These are phyloP conservation scores for Campoplex nolae DNA, from an alignment of 2,888 invertebrate genomes.

Conservation along the genomic window DNA sequence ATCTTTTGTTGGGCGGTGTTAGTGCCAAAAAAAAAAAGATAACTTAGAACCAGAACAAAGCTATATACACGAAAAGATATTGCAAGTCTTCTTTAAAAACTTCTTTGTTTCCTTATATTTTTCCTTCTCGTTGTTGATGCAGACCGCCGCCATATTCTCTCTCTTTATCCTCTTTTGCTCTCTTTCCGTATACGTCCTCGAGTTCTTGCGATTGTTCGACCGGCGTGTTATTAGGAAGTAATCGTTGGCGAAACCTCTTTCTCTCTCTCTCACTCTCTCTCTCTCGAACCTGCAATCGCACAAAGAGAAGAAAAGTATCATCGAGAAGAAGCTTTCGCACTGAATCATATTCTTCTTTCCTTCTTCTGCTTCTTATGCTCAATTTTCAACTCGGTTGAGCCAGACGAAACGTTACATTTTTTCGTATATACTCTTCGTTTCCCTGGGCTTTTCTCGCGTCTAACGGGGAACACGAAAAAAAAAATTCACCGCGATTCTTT, in stretches of 20 bases:
- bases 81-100: conserved; percentile 16
- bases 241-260: conserved; percentile 46
- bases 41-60: conserved; percentile 16
- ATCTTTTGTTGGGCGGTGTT: background rate
- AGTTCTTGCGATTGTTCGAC: conserved; percentile 48
- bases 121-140: conserved; percentile 25
- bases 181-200: conserved; percentile 37
- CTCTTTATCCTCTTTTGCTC: conserved; percentile 5
- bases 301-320: conserved; percentile 50
- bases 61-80: conserved; percentile 34
- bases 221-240: conserved; percentile 61
- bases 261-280: conserved; percentile 6
- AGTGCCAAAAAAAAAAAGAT: conserved; percentile 10
- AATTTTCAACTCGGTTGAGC: conserved; percentile 25
- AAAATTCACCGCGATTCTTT: background rate
- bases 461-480: background rate
- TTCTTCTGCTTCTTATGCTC: conserved; percentile 1
- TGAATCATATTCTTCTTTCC: background rate
- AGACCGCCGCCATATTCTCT: background rate
- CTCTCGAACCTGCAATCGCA: conserved; percentile 24
- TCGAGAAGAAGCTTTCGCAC: conserved; percentile 28
- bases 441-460: background rate
- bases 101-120: conserved; percentile 8
- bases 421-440: background rate
- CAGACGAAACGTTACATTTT: conserved; percentile 12